Conservation (phyloP, 2,113 vertebrate genomes). For the Nibea albiflora region DNA sequence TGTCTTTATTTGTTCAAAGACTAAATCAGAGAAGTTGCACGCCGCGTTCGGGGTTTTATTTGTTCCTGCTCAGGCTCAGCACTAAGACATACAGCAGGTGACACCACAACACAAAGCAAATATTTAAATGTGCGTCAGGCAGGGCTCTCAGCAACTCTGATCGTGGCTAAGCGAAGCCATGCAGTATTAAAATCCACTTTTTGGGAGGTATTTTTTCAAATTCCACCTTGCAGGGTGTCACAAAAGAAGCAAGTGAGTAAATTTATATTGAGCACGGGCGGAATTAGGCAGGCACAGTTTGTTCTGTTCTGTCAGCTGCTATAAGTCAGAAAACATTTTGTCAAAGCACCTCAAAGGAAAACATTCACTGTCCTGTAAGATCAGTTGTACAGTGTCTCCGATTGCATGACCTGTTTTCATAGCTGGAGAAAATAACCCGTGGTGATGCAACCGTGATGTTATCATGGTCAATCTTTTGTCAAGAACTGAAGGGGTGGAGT, state of each 20-base stretch:
- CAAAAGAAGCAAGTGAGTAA: not conserved
- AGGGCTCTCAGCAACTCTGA: not conserved
- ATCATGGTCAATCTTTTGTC: too few relatives aligned
- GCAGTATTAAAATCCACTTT: too few relatives aligned
- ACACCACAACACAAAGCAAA: not conserved
- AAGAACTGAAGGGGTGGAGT: not conserved
- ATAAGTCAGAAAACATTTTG: too few relatives aligned
- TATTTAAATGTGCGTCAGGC: not conserved
- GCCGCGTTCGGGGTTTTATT: not conserved
- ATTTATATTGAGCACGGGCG: not conserved
- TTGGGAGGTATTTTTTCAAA: too few relatives aligned
- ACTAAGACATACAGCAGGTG: not conserved
- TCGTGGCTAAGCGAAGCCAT: not conserved
- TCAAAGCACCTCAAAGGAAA: not conserved
- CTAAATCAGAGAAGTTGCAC: not conserved
- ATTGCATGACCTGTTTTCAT: too few relatives aligned
- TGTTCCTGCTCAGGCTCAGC: not conserved
- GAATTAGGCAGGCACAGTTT: too few relatives aligned
- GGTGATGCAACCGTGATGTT: too few relatives aligned
- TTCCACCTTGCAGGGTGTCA: too few relatives aligned
- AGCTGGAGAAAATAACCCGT: not conserved
- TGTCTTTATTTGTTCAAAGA: slow-evolving; percentile 2
- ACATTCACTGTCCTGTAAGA: not conserved
- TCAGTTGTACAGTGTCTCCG: too few relatives aligned
- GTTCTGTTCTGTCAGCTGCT: too few relatives aligned